A percentile compares a stretch with the other conserved stretches of the same genome.
These are phyloP conservation scores for Charadrius vociferus DNA, from an alignment of 2,113 vertebrate genomes.

Conservation along the genomic window DNA sequence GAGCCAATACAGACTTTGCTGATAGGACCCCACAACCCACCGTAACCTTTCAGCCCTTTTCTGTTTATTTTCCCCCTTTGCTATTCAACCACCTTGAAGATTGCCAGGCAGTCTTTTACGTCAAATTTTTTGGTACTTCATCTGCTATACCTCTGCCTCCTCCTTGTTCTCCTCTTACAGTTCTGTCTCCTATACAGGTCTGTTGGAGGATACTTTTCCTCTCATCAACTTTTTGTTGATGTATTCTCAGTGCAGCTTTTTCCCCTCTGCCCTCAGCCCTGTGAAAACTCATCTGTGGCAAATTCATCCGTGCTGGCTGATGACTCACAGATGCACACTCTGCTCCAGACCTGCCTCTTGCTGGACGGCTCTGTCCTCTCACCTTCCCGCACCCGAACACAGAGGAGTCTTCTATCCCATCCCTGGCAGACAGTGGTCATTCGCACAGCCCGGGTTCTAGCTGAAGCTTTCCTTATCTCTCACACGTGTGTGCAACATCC, in stretches of 20 bases:
- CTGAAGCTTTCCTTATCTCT: neutral
- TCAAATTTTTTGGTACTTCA: neutral
- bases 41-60: neutral
- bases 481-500: neutral
- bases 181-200: neutral
- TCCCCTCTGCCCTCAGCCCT: neutral
- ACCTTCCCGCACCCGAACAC: neutral
- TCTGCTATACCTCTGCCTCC: neutral
- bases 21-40: neutral
- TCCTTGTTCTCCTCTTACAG: neutral
- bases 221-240: neutral
- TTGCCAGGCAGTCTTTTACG: neutral
- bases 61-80: neutral
- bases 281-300: neutral
- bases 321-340: neutral
- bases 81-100: neutral
- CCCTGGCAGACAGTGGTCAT: neutral
- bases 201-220: neutral
- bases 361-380: neutral
- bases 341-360: neutral
- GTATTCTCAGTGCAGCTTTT: neutral
- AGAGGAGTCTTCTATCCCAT: neutral
- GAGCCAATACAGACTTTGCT: neutral
- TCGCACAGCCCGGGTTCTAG: neutral
- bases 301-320: neutral